Evolutionary conservation across 2,113 vertebrate genomes (phyloP), one percentile per base, ranked within the genome.

Genomic region (Canis aureus): DNA sequence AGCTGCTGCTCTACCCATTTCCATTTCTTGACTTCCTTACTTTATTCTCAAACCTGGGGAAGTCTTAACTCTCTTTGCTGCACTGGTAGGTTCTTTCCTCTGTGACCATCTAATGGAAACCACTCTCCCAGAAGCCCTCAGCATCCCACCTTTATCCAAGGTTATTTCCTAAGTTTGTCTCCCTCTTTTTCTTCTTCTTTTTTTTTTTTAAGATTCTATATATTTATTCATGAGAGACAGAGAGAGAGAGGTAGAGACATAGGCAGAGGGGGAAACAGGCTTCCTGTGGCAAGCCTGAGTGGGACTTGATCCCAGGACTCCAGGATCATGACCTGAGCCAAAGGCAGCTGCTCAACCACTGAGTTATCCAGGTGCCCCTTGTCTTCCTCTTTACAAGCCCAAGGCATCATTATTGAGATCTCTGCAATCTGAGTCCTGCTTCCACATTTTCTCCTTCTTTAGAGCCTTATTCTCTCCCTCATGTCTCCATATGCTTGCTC

Each of bases 401-500:
- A n/a, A 0, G 43, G 62, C 8, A 57, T 82, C 29, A 20, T 57
- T 25, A 64, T 8, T 73, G 23, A 91, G 16, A 22, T 60, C 25
- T 78, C 80, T 87, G 57, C 17, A 83, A n/a, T 62, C 0, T 27
- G 55, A 89, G 43, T 71, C 64, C 25, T 60, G 20, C 23, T 94
- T 94, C 69, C 53, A 81, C 11, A 88, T 20, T 59, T 89, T 80
- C 86, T 91, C 85, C 55, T n/a, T 91, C 13, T 62, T 79, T 43
- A 51, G 53, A 95, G 35, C 22, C 25, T 90, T 87, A 86, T 94
- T 51, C 62, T 91, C 93, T 92, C 25, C 22, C 60, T 94, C 38
- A 35, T 59, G 93, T 67, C 38, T 94, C 86, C 96, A 93, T 89
- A 93, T 83, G 85, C 64, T 97, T 95, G 82, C 62, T 92, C 27